phyloP scores from a whole-genome alignment of 2,888 invertebrate genomes.

The Phaonia tiefii region DNA sequence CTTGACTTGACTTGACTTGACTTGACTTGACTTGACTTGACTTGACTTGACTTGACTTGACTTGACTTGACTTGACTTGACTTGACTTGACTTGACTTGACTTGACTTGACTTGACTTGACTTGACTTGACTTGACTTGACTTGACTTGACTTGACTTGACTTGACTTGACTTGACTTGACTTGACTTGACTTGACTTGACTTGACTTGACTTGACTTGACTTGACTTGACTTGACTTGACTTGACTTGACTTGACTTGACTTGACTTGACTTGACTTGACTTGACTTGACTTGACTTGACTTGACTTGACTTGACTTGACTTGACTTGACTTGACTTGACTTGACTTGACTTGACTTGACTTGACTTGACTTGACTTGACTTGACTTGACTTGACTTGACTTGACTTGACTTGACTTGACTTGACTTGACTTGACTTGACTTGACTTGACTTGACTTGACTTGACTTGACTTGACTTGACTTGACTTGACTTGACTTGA shows the following conservation, averaged over 20 bases:
- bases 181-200: no score
- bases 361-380: no score
- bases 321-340: no score
- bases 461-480: neutral
- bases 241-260: no score
- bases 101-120: constrained; percentile 36
- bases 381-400: no score
- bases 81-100: constrained; percentile 29
- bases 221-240: no score
- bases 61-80: no score
- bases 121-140: constrained; percentile 20
- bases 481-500: neutral
- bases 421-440: neutral
- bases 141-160: neutral
- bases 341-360: no score
- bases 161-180: constrained; percentile 6
- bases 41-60: constrained; percentile 23
- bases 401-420: neutral
- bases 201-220: no score
- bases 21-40: constrained; percentile 35
- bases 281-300: no score
- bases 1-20: constrained; percentile 33
- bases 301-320: no score
- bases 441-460: neutral
- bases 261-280: no score